A percentile compares a stretch with the other conserved stretches of the same genome.
Evolutionary conservation across 2,797 vertebrate species (phyloP).

Genomic region (Spea hammondii): DNA sequence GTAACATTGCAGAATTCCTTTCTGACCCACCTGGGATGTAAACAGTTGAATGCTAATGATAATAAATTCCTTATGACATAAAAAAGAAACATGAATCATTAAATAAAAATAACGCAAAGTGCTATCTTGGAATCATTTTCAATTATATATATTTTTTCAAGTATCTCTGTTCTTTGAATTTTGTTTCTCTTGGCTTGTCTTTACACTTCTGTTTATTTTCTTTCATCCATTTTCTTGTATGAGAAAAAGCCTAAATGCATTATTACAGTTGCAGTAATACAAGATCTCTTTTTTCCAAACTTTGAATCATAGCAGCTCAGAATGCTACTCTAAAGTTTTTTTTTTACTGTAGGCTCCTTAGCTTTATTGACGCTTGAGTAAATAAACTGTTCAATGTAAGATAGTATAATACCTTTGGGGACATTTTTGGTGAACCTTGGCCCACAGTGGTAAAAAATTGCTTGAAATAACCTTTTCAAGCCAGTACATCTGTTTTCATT

Average conservation of each 20-base stretch:
- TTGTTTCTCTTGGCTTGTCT: conserved; percentile 16
- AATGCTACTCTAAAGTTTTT: conserved; percentile 29
- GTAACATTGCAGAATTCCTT: too few relatives aligned
- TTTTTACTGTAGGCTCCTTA: conserved; percentile 45
- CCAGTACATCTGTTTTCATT: conserved; percentile 53
- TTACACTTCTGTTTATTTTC: conserved; percentile 33
- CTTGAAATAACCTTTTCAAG: conserved; percentile 47
- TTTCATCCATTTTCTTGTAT: conserved; percentile 26
- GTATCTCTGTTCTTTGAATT: conserved; percentile 18
- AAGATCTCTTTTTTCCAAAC: conserved; percentile 21
- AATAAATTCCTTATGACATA: not conserved
- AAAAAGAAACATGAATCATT: not conserved
- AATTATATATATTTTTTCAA: not conserved
- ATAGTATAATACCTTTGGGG: conserved; percentile 46
- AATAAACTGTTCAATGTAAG: conserved; percentile 42
- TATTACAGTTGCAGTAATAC: conserved; percentile 22
- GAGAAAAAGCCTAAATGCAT: conserved; percentile 34
- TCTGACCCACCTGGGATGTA: too few relatives aligned
- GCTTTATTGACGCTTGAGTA: conserved; percentile 52
- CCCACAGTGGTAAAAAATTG: conserved; percentile 40
- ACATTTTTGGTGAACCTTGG: conserved; percentile 40
- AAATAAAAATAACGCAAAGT: not conserved
- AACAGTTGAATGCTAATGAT: not conserved
- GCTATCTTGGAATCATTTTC: not conserved
- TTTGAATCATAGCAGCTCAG: conserved; percentile 17